Percentiles rank a stretch among this genome's conserved stretches.
Evolutionary conservation across 1,140 invertebrate species (phyloP).

Genomic region (Chlorops oryzae): DNA sequence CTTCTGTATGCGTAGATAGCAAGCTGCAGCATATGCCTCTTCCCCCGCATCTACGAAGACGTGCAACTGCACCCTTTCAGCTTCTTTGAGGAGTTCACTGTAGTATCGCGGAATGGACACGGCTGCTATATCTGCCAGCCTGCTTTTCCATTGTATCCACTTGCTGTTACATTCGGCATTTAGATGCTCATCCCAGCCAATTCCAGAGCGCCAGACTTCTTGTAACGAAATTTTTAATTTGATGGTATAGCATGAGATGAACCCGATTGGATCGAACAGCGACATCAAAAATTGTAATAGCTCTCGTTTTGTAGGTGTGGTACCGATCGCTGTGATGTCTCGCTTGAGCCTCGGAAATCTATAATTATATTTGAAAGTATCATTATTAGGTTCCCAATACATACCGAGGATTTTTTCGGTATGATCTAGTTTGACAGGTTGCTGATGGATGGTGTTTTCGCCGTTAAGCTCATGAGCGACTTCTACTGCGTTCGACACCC

Average conservation of each 20-base stretch:
- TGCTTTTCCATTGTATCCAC: background rate
- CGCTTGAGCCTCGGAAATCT: slow-evolving; percentile 1
- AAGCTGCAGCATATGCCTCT: no score
- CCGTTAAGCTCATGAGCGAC: background rate
- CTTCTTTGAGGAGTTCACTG: no score
- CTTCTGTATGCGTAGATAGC: no score
- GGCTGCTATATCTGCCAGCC: no score
- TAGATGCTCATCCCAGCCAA: background rate
- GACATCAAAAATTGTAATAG: slow-evolving; percentile 26
- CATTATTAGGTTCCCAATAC: slow-evolving; percentile 10
- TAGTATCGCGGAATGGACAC: no score
- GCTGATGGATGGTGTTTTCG: no score
- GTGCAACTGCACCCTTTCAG: no score
- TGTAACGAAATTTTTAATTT: slow-evolving; percentile 43
- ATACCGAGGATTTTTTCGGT: slow-evolving; percentile 8
- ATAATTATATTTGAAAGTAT: slow-evolving; percentile 7
- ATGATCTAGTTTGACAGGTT: background rate
- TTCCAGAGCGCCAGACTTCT: slow-evolving; percentile 28
- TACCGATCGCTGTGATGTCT: slow-evolving; percentile 3
- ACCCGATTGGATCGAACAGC: slow-evolving; percentile 42
- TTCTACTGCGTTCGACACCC: slow-evolving; percentile 1
- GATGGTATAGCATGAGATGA: slow-evolving; percentile 37
- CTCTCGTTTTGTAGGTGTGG: slow-evolving; percentile 24
- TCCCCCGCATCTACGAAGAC: no score
- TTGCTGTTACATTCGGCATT: background rate